These are phyloP conservation scores for Phrixothrix hirtus DNA, from an alignment of 2,888 invertebrate species.

Conservation along the genomic window DNA sequence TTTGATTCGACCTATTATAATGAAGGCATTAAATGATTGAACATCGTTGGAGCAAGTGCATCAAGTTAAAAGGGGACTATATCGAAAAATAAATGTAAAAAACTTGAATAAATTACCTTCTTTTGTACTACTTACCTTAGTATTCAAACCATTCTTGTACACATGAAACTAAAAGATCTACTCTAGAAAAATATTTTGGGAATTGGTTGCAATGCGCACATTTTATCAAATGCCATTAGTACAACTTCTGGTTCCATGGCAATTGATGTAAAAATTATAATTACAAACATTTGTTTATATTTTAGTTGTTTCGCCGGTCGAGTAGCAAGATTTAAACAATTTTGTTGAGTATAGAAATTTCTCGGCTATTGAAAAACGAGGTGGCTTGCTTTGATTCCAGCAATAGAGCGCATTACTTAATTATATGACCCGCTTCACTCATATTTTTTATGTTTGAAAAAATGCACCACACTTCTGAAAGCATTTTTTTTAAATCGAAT, in stretches of 20 bases:
- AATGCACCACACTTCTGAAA: constrained; percentile 1
- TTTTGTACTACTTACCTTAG: no score
- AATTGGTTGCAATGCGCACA: constrained; percentile 40
- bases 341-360: constrained; percentile 35
- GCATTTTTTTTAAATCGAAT: constrained; percentile 35
- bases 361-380: constrained; percentile 34
- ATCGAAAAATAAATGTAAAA: no score
- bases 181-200: constrained; percentile 32
- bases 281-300: constrained; percentile 37
- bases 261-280: constrained; percentile 38
- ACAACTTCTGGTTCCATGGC: constrained; percentile 34
- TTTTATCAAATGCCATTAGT: constrained; percentile 32
- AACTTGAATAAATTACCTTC: no score
- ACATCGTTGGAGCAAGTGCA: no score
- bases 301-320: constrained; percentile 36
- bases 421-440: constrained; percentile 38
- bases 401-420: constrained; percentile 35
- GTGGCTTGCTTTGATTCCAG: constrained; percentile 32
- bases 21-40: no score
- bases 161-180: constrained; percentile 28
- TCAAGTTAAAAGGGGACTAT: no score
- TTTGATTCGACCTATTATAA: no score
- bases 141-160: no score
- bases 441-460: constrained; percentile 40
- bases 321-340: constrained; percentile 36